These are phyloP conservation scores for Musca vetustissima DNA, from an alignment of 1,140 invertebrate species.

Conservation along the genomic window DNA sequence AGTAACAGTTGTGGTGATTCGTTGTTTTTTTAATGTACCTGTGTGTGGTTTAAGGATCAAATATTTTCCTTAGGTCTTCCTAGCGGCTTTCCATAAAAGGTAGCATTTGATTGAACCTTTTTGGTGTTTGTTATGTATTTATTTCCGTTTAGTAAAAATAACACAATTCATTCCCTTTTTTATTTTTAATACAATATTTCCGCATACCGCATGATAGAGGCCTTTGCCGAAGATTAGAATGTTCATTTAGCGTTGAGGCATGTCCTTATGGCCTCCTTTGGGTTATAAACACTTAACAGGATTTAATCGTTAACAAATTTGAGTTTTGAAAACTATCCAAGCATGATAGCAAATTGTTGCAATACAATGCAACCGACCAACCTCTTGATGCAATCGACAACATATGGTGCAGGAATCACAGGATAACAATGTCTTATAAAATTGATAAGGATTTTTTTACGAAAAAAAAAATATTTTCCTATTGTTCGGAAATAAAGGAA, in stretches of 20 bases:
- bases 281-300: background rate
- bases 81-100: background rate
- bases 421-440: no score
- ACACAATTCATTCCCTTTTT: background rate
- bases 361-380: no score
- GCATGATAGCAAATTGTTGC: background rate
- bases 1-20: background rate
- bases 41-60: slow-evolving; percentile 3
- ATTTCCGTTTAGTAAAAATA: slow-evolving; percentile 12
- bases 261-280: background rate
- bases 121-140: no score
- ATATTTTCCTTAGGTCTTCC: no score
- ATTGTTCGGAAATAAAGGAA: no score
- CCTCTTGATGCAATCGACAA: background rate
- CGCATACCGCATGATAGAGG: no score
- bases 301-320: slow-evolving; percentile 13
- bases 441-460: no score
- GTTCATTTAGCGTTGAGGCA: background rate
- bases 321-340: background rate
- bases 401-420: no score
- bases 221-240: background rate
- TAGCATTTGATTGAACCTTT: background rate
- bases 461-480: no score
- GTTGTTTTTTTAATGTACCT: background rate
- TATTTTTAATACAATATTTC: no score